A percentile compares a stretch with the other conserved stretches of the same genome.
Evolutionary conservation across 2,113 vertebrate species (phyloP).

Genomic region (Entomyzon cyanotis): DNA sequence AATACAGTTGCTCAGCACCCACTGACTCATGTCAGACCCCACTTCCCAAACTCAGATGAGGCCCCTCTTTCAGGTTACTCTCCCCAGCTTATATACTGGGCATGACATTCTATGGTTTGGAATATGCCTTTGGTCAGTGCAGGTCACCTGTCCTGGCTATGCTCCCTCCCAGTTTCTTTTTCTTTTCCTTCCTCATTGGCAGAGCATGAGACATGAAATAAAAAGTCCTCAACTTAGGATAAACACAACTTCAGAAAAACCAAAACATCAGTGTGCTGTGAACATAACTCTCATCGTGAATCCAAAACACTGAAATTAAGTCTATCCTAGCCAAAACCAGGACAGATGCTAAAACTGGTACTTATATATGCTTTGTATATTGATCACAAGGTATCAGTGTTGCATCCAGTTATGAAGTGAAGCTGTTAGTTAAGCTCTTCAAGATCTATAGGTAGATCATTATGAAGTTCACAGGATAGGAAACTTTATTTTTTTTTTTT

Average conservation of each 20-base stretch:
- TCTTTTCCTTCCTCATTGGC: background rate
- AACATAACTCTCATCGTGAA: background rate
- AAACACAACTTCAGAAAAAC: background rate
- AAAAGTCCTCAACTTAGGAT: background rate
- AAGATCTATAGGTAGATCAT: background rate
- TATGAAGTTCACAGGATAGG: background rate
- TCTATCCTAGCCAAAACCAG: background rate
- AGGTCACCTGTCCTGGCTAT: background rate
- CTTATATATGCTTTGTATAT: no score
- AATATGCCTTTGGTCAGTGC: background rate
- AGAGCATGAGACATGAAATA: background rate
- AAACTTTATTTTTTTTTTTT: background rate
- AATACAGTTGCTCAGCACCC: background rate
- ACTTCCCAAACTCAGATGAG: background rate
- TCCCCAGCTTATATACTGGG: no score
- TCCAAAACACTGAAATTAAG: background rate
- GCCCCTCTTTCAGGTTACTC: accelerated
- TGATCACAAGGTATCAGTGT: background rate
- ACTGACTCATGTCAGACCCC: background rate
- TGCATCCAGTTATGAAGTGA: background rate
- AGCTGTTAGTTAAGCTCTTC: background rate
- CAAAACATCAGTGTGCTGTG: background rate
- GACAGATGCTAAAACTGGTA: background rate
- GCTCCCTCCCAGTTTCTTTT: background rate
- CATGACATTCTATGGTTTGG: background rate